These are phyloP conservation scores for Lepidurus couesii DNA, from an alignment of 1,140 invertebrate species.

Conservation along the genomic window DNA sequence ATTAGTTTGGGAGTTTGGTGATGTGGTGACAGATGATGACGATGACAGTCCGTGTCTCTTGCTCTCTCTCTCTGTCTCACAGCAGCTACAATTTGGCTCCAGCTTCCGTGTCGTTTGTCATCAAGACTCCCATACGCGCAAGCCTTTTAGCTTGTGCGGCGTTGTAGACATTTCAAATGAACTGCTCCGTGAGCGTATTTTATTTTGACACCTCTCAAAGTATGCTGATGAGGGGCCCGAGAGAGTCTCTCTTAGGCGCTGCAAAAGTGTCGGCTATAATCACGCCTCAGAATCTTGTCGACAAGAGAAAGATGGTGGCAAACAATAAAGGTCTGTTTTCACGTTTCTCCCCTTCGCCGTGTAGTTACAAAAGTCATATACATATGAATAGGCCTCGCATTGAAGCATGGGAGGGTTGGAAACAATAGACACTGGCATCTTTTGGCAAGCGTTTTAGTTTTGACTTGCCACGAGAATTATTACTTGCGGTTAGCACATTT, in stretches of 20 bases:
- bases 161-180: background rate
- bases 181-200: background rate
- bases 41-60: background rate
- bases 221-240: background rate
- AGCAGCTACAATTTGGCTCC: slow-evolving; percentile 13
- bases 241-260: background rate
- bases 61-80: background rate
- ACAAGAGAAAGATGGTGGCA: background rate
- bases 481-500: background rate
- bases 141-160: background rate
- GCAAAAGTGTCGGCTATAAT: background rate
- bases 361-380: background rate
- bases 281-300: background rate
- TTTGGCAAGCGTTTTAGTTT: background rate
- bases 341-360: background rate
- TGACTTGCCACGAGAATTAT: background rate
- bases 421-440: background rate
- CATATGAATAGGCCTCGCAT: background rate
- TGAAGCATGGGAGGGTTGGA: background rate
- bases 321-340: background rate
- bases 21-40: slow-evolving; percentile 8
- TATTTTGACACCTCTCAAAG: background rate
- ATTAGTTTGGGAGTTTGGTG: background rate
- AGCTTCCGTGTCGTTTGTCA: slow-evolving; percentile 21
- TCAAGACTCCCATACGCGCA: background rate